Base-by-base conservation (phyloP, 2,888 invertebrate genomes). In the Eupithecia subfuscata region DNA sequence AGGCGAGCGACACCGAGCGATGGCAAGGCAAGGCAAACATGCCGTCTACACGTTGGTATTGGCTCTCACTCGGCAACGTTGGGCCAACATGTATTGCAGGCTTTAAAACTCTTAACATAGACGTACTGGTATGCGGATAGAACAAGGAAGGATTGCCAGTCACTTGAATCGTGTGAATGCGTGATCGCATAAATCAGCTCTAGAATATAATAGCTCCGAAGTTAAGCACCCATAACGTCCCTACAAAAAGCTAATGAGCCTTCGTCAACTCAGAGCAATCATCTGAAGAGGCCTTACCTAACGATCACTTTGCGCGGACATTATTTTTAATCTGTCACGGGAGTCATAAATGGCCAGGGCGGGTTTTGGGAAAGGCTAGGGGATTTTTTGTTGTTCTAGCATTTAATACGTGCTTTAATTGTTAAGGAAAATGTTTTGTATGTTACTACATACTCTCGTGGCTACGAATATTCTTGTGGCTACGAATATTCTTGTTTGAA, bases 221-320 rank as follows among this genome's bases (percentile, higher is more conserved):
- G 67, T n/a, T 40, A 37, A 67, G 37, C n/a, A n/a, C 8, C 43
- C 78, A 79, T 80, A 78, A 81, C 78, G 79, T 77, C 79, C 78
- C 76, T 74, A 78, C 81, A 80, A 81, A 82, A 82, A 81, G 78
- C 77, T 77, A 82, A 82, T 81, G 82, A 80, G 78, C 75, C 80
- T 81, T 81, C 79, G 81, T 81, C 78, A 30, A 30, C 30, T 30
- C 30, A 78, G 80, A 63, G 80, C 80, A 78, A 81, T 81, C 81
- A 76, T 78, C 76, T 78, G 78, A 76, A 80, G 80, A 77, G 78
- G 69, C 70, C 77, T 76, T 75, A 73, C 70, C 69, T 76, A 78
- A 77, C 75, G 75, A 78, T 79, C 80, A 75, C 76, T 80, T 76
- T 70, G 69, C 68, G 67, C 67, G 67, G 65, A 48, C 72, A 56